Evolutionary conservation across 2,888 invertebrate species (phyloP).

Genomic region (Neoitamus cyanurus): DNA sequence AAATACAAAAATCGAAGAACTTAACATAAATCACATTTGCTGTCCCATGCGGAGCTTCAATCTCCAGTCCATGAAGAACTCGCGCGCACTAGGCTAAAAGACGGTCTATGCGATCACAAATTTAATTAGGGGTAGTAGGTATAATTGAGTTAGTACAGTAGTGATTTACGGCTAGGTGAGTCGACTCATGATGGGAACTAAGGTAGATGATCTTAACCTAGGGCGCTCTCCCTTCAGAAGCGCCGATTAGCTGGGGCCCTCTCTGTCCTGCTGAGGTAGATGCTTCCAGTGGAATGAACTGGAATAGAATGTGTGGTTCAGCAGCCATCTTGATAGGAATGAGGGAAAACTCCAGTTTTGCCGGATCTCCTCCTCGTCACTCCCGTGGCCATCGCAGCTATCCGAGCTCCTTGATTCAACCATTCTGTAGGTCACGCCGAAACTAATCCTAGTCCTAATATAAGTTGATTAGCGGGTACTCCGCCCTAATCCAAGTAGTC

Average conservation of each 20-base stretch:
- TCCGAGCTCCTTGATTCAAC: background rate
- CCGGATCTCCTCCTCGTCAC: background rate
- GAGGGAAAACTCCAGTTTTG: constrained; percentile 38
- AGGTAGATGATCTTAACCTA: background rate
- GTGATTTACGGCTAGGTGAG: constrained; percentile 5
- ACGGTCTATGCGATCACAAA: constrained; percentile 14
- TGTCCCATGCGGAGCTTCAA: constrained; percentile 24
- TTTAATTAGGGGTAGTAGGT: background rate
- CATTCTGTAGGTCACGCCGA: background rate
- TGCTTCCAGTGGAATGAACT: constrained; percentile 45
- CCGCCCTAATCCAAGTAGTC: background rate
- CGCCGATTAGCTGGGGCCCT: constrained; percentile 19
- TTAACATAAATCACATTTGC: constrained; percentile 41
- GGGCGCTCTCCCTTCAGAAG: background rate
- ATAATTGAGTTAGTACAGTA: background rate
- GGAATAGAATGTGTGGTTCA: constrained; percentile 41
- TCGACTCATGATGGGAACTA: background rate
- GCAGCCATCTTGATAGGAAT: constrained; percentile 44
- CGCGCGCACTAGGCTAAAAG: constrained; percentile 3
- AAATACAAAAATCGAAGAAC: constrained; percentile 28
- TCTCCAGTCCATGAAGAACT: background rate
- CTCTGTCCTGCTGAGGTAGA: constrained; percentile 14
- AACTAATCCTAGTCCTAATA: constrained; percentile 4
- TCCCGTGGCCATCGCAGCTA: background rate
- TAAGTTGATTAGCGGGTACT: background rate